phyloP scores from a whole-genome alignment of 2,113 vertebrate genomes.

The Colius striatus region DNA sequence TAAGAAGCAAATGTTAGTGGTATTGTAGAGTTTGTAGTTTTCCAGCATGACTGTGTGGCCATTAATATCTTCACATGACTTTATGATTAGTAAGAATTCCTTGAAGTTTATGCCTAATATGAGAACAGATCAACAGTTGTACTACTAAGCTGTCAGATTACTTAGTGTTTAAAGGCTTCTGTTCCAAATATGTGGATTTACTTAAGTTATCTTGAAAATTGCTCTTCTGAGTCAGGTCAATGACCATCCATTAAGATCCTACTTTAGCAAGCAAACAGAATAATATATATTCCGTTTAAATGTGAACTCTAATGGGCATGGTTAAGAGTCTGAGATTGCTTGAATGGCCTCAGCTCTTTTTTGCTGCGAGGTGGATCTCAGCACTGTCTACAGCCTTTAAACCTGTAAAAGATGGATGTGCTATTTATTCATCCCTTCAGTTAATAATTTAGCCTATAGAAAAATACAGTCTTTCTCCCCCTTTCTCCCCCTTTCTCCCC shows the following conservation, averaged over 20 bases:
- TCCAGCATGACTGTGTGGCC: background rate
- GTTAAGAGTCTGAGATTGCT: background rate
- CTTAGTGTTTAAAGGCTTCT: background rate
- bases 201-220: background rate
- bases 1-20: background rate
- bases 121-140: background rate
- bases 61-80: background rate
- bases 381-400: background rate
- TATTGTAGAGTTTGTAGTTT: background rate
- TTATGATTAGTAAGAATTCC: background rate
- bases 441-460: background rate
- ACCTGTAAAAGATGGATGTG: background rate
- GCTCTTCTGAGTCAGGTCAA: background rate
- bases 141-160: background rate
- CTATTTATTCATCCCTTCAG: background rate
- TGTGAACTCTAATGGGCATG: background rate
- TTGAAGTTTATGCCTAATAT: background rate
- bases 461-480: no score
- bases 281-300: background rate
- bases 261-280: background rate
- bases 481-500: no score
- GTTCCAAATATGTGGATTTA: background rate
- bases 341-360: background rate
- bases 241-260: background rate
- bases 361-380: background rate